A percentile compares a stretch with the other conserved stretches of the same genome.
phyloP scores from a whole-genome alignment of 2,113 vertebrate genomes.

The Cottus gobio region DNA sequence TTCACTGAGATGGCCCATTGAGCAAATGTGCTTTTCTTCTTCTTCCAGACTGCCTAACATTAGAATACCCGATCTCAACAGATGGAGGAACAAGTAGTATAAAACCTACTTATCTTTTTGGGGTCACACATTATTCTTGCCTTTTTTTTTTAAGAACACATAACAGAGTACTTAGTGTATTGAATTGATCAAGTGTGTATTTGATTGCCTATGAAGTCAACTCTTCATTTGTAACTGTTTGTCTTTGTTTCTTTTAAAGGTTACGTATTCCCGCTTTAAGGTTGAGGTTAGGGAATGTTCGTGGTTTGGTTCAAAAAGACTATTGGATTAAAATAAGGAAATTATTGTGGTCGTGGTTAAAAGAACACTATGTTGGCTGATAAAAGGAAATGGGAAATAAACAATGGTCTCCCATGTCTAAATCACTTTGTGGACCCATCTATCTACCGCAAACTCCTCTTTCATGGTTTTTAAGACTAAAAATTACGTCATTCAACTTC shows the following conservation, averaged over 20 bases:
- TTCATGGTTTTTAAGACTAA: not conserved
- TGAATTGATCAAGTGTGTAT: not conserved
- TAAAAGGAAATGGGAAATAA: not conserved
- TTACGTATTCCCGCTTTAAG: not conserved
- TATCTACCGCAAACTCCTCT: not conserved
- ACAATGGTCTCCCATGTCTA: not conserved
- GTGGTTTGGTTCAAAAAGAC: not conserved
- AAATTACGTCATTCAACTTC: not conserved
- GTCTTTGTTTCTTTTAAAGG: not conserved
- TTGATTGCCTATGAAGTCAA: not conserved
- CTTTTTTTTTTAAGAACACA: not conserved
- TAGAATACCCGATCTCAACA: not conserved
- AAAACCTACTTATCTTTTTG: not conserved
- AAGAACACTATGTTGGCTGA: not conserved
- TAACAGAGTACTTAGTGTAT: not conserved
- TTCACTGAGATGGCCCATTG: not conserved
- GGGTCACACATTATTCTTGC: not conserved
- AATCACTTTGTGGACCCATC: conserved; percentile 2
- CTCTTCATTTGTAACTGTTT: not conserved
- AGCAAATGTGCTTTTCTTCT: not conserved
- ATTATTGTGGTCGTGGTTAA: not conserved
- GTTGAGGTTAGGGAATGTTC: not conserved
- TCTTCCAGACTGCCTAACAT: not conserved
- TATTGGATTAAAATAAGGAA: not conserved
- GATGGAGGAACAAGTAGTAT: not conserved